These are phyloP conservation scores for Tachypleus tridentatus DNA, from an alignment of 1,140 invertebrate species.

Conservation along the genomic window DNA sequence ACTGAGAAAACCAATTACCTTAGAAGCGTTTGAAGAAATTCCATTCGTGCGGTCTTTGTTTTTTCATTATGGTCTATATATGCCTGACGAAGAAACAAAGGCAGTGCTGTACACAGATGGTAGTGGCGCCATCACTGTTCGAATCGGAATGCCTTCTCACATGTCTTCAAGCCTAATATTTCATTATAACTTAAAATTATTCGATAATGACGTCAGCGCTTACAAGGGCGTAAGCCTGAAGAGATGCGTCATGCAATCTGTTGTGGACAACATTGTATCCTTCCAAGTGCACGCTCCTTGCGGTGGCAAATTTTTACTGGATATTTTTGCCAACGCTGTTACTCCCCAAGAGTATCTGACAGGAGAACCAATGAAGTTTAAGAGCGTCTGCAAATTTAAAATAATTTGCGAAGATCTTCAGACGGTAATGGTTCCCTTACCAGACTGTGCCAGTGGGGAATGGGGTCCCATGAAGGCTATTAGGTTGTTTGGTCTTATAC, in stretches of 20 bases:
- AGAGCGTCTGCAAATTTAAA: slow-evolving; percentile 98
- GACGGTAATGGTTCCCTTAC: slow-evolving; percentile 85
- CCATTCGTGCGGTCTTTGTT: slow-evolving; percentile 97
- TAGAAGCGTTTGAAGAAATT: slow-evolving; percentile 91
- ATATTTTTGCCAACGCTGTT: slow-evolving; percentile 98
- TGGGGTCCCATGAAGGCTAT: slow-evolving; percentile 98
- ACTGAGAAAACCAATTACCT: slow-evolving; percentile 78
- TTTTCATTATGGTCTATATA: slow-evolving; percentile 94
- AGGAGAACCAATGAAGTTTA: slow-evolving; percentile 97
- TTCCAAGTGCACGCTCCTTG: slow-evolving; percentile 93
- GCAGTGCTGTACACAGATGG: slow-evolving; percentile 82
- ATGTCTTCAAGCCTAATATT: slow-evolving; percentile 90
- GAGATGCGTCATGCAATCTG: slow-evolving; percentile 95
- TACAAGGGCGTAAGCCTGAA: slow-evolving; percentile 88
- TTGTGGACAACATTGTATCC: slow-evolving; percentile 74
- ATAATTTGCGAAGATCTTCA: slow-evolving; percentile 87
- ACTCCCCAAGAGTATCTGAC: slow-evolving; percentile 87
- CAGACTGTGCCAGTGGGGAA: slow-evolving; percentile 95
- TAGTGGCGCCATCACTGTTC: slow-evolving; percentile 79
- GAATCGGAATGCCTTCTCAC: slow-evolving; percentile 83
- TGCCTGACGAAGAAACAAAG: slow-evolving; percentile 57
- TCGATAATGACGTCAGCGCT: slow-evolving; percentile 70
- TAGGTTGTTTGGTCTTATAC: slow-evolving; percentile 52
- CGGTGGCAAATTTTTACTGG: slow-evolving; percentile 81
- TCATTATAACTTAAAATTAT: slow-evolving; percentile 93